phyloP scores from a whole-genome alignment of 2,888 invertebrate genomes.

The Pharmacophagus antenor region DNA sequence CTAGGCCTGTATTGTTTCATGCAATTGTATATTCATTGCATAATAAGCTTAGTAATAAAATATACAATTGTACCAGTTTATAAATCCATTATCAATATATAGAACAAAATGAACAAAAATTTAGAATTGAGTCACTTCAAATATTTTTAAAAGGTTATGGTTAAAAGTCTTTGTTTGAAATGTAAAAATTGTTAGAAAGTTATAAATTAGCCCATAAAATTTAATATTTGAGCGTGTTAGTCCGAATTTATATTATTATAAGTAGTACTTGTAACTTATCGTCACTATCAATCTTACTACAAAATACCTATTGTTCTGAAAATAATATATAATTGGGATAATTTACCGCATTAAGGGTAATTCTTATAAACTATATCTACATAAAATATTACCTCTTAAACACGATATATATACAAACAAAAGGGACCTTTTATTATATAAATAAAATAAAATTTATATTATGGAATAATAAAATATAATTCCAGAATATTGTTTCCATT shows the following conservation, averaged over 20 bases:
- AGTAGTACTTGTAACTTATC: slow-evolving; percentile 9
- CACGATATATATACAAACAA: too few relatives aligned
- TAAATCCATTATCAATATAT: neutral
- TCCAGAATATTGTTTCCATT: too few relatives aligned
- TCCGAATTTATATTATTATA: neutral
- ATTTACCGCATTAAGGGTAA: neutral
- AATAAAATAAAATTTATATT: too few relatives aligned
- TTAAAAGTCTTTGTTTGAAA: neutral
- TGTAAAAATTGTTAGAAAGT: neutral
- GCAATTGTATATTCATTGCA: neutral
- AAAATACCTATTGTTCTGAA: slow-evolving; percentile 1
- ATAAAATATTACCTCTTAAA: too few relatives aligned
- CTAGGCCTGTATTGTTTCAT: too few relatives aligned
- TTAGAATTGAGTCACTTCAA: neutral
- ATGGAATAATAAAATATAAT: too few relatives aligned
- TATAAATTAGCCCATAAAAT: neutral
- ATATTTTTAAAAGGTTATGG: neutral
- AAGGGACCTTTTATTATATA: neutral
- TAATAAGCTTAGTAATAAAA: neutral
- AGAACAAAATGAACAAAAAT: neutral
- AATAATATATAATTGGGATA: neutral
- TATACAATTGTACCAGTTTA: neutral
- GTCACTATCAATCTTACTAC: slow-evolving; percentile 3
- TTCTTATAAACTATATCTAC: too few relatives aligned
- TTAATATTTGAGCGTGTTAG: neutral